Evolutionary conservation across 1,140 invertebrate species (phyloP).

Genomic region (Prorops nasuta): DNA sequence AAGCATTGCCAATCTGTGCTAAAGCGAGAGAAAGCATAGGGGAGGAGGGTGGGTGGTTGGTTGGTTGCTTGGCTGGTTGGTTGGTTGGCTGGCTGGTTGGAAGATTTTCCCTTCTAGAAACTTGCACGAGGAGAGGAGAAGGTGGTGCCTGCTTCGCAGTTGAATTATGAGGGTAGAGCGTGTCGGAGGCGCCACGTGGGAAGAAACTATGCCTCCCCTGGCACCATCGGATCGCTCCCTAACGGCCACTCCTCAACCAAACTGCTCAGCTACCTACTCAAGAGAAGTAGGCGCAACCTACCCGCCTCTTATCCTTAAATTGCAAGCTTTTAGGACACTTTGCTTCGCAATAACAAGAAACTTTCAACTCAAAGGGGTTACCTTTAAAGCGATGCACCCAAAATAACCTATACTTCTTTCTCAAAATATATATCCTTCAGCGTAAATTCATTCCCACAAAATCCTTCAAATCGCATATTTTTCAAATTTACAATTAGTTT

Average conservation of each 20-base stretch:
- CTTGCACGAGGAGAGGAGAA: slow-evolving; percentile 11
- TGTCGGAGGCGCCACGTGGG: slow-evolving; percentile 47
- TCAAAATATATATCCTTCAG: no score
- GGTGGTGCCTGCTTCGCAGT: slow-evolving; percentile 19
- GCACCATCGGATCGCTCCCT: slow-evolving; percentile 50
- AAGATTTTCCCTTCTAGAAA: slow-evolving; percentile 17
- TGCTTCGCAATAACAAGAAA: no score
- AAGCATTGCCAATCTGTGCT: no score
- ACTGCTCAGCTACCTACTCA: slow-evolving; percentile 40
- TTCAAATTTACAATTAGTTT: no score
- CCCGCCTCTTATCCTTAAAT: slow-evolving; percentile 4
- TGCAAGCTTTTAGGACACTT: not conserved
- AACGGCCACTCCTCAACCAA: slow-evolving; percentile 51
- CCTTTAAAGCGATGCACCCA: no score
- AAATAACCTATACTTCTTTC: no score
- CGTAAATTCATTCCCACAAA: no score
- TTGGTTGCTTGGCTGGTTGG: no score
- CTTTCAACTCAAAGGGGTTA: not conserved
- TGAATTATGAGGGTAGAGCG: slow-evolving; percentile 50
- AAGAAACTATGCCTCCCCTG: slow-evolving; percentile 54
- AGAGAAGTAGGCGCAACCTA: slow-evolving; percentile 23
- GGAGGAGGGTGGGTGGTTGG: no score
- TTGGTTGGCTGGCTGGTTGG: no score
- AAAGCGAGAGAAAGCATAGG: no score
- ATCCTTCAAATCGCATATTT: no score